Evolutionary conservation across 2,888 invertebrate genomes (phyloP), one percentile per base, ranked within the genome.

Genomic region (Rugalucina vietnamica): DNA sequence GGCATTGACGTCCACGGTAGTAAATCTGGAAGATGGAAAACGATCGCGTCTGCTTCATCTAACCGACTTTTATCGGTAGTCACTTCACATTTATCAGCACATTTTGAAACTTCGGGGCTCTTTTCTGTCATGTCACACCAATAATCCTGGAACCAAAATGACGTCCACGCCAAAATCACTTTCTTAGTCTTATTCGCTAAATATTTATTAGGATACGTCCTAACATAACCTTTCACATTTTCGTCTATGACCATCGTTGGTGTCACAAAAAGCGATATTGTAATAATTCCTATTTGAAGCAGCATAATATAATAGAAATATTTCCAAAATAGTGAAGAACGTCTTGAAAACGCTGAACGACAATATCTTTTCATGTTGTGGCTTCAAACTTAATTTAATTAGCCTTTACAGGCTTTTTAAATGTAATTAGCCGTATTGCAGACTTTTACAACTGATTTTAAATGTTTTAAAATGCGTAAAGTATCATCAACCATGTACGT

Each of bases 131-230:
- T 49, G n/a, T 73, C 72, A 27, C 72, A 73, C 72, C 72, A 73
- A 32, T 73, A 73, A 27, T 73, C 72, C 24, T 43, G 27, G 32
- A 73, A 73, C 72, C 72, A 73, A 29, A 73, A 73, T 21, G 49
- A 29, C 8, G 72, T 73, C 72, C 72, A 73, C 0, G 72, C 72
- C 29, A 73, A 49, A 32, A 73, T 73, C n/a, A 18, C 29, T 29
- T 73, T 73, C 39, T 18, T 27, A 29, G 27, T 49, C 27, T 73
- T 49, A 32, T 73, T 43, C 14, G 18, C 21, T 14, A 43, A 39
- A 14, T 27, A 32, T 32, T 29, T 43, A 29, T 21, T n/a, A 5
- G 65, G 21, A 34, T 34, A 65, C 21, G 4, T 65, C 1, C 21
- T 12, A 5, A 34, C 34, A 34, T 18, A 65, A 32, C 34, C 21